A percentile compares a stretch with the other conserved stretches of the same genome.
phyloP scores from a whole-genome alignment of 2,113 vertebrate species.

The Gadus chalcogrammus region DNA sequence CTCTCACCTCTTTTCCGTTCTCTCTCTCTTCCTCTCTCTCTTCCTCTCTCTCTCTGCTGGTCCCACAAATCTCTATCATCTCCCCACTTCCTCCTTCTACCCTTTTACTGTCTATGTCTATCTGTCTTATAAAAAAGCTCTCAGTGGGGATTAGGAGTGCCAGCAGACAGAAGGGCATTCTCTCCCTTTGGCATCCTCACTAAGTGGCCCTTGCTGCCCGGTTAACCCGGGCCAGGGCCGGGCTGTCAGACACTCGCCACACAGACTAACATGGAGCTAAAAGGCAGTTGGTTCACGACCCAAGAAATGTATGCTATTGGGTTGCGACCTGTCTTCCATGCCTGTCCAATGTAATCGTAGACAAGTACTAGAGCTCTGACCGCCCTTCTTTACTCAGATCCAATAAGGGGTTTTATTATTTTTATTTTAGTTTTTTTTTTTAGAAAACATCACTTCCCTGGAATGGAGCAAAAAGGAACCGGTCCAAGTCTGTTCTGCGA shows the following conservation, averaged over 20 bases:
- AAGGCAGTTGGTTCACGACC: slow-evolving; percentile 10
- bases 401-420: slow-evolving; percentile 11
- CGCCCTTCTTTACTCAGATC: background rate
- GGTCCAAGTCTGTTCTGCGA: too few species aligned
- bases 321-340: slow-evolving; percentile 4
- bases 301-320: background rate
- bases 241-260: too few species aligned
- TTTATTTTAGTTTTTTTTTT: background rate
- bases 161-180: slow-evolving; percentile 38
- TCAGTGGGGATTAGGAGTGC: slow-evolving; percentile 27
- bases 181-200: slow-evolving; percentile 30
- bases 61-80: background rate
- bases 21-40: slow-evolving; percentile 2
- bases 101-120: slow-evolving; percentile 1
- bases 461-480: too few species aligned
- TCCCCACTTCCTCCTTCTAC: background rate
- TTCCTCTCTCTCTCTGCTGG: slow-evolving; percentile 7
- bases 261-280: background rate
- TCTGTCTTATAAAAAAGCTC: slow-evolving; percentile 19
- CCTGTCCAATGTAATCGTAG: slow-evolving; percentile 17
- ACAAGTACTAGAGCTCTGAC: slow-evolving; percentile 19
- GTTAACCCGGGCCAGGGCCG: background rate
- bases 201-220: slow-evolving; percentile 46
- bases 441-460: too few species aligned
- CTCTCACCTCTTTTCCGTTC: slow-evolving; percentile 10